Conservation (phyloP, 2,888 invertebrate genomes). For the Heliconius erato region DNA sequence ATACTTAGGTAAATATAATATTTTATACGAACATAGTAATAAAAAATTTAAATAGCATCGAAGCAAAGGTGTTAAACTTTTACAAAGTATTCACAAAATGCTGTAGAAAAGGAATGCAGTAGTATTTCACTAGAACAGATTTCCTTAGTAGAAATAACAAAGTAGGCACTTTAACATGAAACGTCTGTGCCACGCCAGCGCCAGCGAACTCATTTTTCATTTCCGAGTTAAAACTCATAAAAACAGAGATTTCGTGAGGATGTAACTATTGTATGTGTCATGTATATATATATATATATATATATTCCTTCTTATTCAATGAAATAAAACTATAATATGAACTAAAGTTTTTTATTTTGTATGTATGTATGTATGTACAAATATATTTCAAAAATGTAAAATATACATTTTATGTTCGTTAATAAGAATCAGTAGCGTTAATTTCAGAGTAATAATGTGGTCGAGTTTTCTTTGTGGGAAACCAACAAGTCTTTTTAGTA, state of each 20-base stretch:
- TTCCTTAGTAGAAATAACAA: constrained; percentile 54
- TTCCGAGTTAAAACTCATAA: constrained; percentile 48
- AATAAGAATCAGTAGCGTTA: not conserved
- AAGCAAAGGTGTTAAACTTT: constrained; percentile 21
- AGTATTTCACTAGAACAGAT: constrained; percentile 51
- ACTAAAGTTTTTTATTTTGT: no score
- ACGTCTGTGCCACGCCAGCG: constrained; percentile 50
- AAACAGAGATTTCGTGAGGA: constrained; percentile 36
- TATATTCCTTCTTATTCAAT: not conserved
- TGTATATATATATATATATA: not conserved
- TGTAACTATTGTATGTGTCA: not conserved
- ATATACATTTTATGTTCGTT: not conserved
- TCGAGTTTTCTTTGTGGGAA: constrained; percentile 38
- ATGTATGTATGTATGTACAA: no score
- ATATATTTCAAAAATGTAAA: not conserved
- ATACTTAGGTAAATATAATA: not conserved
- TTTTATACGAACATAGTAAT: not conserved
- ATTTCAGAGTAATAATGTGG: constrained; percentile 35
- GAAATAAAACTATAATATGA: not conserved
- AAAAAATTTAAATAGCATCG: constrained; percentile 1
- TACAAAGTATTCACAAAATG: constrained; percentile 37
- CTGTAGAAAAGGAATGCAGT: constrained; percentile 40
- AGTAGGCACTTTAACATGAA: constrained; percentile 52
- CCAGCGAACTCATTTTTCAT: constrained; percentile 48
- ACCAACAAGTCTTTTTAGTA: constrained; percentile 41